Evolutionary conservation across 64 coral and sea anemone species (phyloP).

Genomic region (Exaiptasia diaphana): DNA sequence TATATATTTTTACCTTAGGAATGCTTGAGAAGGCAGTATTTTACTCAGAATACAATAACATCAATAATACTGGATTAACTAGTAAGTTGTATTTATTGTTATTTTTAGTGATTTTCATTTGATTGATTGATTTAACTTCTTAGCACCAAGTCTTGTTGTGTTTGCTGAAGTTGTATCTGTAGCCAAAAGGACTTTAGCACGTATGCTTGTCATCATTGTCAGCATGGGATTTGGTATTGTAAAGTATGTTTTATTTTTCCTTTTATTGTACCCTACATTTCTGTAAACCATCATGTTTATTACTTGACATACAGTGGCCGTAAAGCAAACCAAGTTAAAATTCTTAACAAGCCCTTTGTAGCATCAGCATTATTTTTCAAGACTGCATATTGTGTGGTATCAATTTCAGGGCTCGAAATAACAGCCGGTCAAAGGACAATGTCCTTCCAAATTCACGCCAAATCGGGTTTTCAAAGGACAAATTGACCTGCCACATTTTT

Average conservation of each 20-base stretch:
- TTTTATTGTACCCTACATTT: background rate
- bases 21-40: conserved; percentile 98
- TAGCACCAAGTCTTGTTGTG: conserved; percentile 72
- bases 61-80: conserved; percentile 71
- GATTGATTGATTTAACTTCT: background rate
- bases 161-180: conserved; percentile 84
- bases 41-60: conserved; percentile 86
- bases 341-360: too few species aligned
- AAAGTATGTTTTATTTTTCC: conserved; percentile 71
- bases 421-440: too few species aligned
- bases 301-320: background rate
- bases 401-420: too few species aligned
- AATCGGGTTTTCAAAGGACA: too few species aligned
- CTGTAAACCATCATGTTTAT: background rate
- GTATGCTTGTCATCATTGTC: conserved; percentile 94
- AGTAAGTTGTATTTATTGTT: conserved; percentile 43
- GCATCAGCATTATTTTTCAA: too few species aligned
- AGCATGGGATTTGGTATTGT: conserved; percentile 99
- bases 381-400: too few species aligned
- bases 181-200: conserved; percentile 82
- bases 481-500: too few species aligned
- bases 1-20: conserved; percentile 30
- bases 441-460: too few species aligned
- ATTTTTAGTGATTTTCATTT: background rate
- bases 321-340: background rate